Conservation (phyloP, 2,888 invertebrate species). For the Erannis defoliaria region DNA sequence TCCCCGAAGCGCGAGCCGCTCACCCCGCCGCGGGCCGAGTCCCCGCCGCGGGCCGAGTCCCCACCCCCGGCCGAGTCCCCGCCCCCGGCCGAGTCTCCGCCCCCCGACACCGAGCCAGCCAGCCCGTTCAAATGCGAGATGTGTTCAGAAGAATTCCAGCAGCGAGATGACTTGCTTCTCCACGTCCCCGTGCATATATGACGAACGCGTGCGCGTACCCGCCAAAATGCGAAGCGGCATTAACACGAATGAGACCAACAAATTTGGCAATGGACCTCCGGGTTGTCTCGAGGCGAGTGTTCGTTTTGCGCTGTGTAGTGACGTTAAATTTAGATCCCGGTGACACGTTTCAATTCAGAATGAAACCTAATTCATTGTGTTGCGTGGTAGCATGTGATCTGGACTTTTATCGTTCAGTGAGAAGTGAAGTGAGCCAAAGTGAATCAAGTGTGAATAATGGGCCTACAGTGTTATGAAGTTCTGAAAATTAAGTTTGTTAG, state of each 20-base stretch:
- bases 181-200: slow-evolving; percentile 95
- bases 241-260: neutral
- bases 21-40: slow-evolving; percentile 24
- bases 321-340: too few relatives aligned
- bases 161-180: slow-evolving; percentile 89
- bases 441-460: neutral
- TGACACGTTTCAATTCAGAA: too few relatives aligned
- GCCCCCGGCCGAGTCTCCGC: slow-evolving; percentile 24
- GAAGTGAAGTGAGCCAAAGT: neutral
- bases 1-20: slow-evolving; percentile 39
- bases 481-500: neutral
- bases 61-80: slow-evolving; percentile 26
- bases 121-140: slow-evolving; percentile 92
- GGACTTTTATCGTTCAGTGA: neutral
- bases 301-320: too few relatives aligned
- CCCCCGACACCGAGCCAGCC: slow-evolving; percentile 66
- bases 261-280: neutral
- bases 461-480: neutral
- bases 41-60: slow-evolving; percentile 21
- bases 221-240: slow-evolving; percentile 1
- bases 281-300: neutral
- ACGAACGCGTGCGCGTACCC: slow-evolving; percentile 56
- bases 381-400: neutral
- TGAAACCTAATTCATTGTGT: too few relatives aligned
- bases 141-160: slow-evolving; percentile 92